Evolutionary conservation across 1,140 invertebrate genomes (phyloP), one percentile per base, ranked within the genome.

Genomic region (Vanessa tameamea): DNA sequence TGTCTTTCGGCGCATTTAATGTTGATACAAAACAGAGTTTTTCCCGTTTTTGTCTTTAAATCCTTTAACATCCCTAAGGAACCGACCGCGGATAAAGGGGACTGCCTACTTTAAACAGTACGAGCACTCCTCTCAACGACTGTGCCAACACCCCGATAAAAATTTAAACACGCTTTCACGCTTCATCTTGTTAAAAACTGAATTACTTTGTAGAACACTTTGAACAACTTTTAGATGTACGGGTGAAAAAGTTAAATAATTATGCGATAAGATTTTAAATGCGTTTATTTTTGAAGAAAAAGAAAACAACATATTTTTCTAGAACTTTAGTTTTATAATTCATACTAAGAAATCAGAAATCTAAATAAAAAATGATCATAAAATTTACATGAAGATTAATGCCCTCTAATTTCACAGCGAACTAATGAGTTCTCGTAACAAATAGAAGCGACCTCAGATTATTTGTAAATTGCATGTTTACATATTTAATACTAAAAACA

Each of bases 61-160:
- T 85, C 87, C 85, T 84, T 87, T 81, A 85, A 81, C 81, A 87
- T 85, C 83, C 83, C 80, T 57, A 47, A 81, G 79, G 83, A 82
- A 78, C 72, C 73, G 73, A 75, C 69, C 74, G 74, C 75, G 77
- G 80, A 76, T 86, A 84, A 84, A 89, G 83, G 81, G 79, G 76
- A 57, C 72, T 80, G 81, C 79, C 81, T 87, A 84, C 80, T 87
- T 87, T 85, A 84, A 86, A 87, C 77, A 79, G 75, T 75, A 69
- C 73, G 77, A 85, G 81, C 72, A 77, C 80, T 81, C 78, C 78
- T 77, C 69, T 80, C 77, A 78, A 83, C 78, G 80, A 83, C 76
- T 86, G 68, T 82, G 79, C 81, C 79, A 84, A 83, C 82, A 85
- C 78, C 68, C 65, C 66, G 77, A 80, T 84, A 73, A 87, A 87